A percentile compares a stretch with the other conserved stretches of the same genome.
phyloP scores from a whole-genome alignment of 1,140 invertebrate species.

The Nephila pilipes region DNA sequence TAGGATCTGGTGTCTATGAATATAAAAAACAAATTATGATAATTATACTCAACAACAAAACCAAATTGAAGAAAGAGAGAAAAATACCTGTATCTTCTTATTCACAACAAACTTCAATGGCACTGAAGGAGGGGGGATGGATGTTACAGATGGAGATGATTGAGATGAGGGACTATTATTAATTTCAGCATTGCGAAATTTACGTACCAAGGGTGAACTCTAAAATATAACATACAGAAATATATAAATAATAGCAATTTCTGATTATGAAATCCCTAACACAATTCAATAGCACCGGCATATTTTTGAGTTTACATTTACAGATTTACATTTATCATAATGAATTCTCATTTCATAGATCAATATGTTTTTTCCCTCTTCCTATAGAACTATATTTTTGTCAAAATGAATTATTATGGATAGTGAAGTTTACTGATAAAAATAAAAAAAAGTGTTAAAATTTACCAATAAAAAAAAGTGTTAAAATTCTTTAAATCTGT shows the following conservation, averaged over 20 bases:
- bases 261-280: neutral
- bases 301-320: too few relatives aligned
- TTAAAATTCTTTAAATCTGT: too few relatives aligned
- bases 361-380: too few relatives aligned
- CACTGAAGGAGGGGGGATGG: slow-evolving; percentile 56
- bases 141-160: neutral
- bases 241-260: neutral
- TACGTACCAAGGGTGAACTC: neutral
- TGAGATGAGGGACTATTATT: slow-evolving; percentile 23
- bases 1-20: slow-evolving; percentile 41
- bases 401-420: too few relatives aligned
- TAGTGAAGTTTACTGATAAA: too few relatives aligned
- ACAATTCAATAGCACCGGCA: neutral
- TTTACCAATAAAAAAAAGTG: too few relatives aligned
- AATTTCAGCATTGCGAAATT: neutral
- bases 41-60: too few relatives aligned
- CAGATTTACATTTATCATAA: too few relatives aligned
- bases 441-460: too few relatives aligned
- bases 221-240: neutral
- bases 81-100: slow-evolving; percentile 45
- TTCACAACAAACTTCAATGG: slow-evolving; percentile 51
- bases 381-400: too few relatives aligned
- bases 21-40: neutral
- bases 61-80: neutral
- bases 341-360: too few relatives aligned